Conservation (phyloP, 2,888 invertebrate genomes). For the Notodonta ziczac region DNA sequence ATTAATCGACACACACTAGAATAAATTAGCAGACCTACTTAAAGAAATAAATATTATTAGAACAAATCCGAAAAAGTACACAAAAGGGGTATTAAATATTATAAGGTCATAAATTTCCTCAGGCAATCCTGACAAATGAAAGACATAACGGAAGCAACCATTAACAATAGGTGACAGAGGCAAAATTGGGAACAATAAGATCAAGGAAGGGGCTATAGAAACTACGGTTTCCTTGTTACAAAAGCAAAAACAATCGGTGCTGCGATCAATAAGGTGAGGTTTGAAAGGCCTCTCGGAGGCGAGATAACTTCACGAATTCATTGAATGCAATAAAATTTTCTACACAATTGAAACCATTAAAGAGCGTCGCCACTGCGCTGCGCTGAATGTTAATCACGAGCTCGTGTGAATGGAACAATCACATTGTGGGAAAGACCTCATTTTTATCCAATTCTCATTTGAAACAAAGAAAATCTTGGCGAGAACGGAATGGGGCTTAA, state of each 20-base stretch:
- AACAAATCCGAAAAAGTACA: no score
- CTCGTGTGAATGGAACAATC: slow-evolving; percentile 79
- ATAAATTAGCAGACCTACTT: no score
- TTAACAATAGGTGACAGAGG: background rate
- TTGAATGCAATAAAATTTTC: slow-evolving; percentile 83
- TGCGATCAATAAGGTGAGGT: slow-evolving; percentile 61
- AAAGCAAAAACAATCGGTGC: slow-evolving; percentile 40
- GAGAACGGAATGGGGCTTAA: slow-evolving; percentile 32
- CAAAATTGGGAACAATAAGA: background rate
- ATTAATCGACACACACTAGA: no score
- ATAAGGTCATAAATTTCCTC: no score
- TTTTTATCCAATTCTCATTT: slow-evolving; percentile 60
- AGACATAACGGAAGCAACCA: slow-evolving; percentile 2
- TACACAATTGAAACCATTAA: slow-evolving; percentile 82
- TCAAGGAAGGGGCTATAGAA: slow-evolving; percentile 16
- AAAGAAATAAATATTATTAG: no score
- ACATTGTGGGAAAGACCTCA: slow-evolving; percentile 65
- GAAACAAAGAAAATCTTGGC: slow-evolving; percentile 52
- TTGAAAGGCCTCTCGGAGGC: slow-evolving; percentile 58
- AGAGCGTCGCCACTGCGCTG: slow-evolving; percentile 66
- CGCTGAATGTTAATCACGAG: slow-evolving; percentile 76
- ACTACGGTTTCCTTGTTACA: slow-evolving; percentile 35
- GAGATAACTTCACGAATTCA: slow-evolving; percentile 66
- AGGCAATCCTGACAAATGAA: background rate
- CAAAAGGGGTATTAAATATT: no score